phyloP scores from a whole-genome alignment of 2,113 vertebrate genomes.

The zebrafish (Danio rerio) region DNA sequence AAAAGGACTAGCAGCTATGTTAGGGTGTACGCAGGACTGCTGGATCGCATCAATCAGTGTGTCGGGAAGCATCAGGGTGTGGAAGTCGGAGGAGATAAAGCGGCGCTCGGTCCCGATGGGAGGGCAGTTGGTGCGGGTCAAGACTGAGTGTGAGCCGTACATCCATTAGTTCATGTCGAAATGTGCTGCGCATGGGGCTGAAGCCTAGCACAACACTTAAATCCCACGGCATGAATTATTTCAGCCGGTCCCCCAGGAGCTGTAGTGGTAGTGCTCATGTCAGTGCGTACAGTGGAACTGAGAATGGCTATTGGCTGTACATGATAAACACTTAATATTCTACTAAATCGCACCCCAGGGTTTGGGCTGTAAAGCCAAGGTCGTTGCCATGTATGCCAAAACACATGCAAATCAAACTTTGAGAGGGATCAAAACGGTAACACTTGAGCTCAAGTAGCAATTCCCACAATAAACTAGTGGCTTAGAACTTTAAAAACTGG shows the following conservation, averaged over 20 bases:
- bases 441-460: no score
- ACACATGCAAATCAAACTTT: not conserved
- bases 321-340: conserved; percentile 21
- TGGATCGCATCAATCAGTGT: not conserved
- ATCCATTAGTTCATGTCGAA: conserved; percentile 44
- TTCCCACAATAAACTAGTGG: no score
- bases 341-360: not conserved
- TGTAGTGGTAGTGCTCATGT: not conserved
- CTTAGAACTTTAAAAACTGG: no score
- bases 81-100: not conserved
- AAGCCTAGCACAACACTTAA: conserved; percentile 28
- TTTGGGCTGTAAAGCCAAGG: not conserved
- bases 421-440: not conserved
- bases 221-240: conserved; percentile 13
- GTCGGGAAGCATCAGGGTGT: not conserved
- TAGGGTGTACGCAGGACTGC: not conserved
- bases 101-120: not conserved
- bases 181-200: conserved; percentile 13
- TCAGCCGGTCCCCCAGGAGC: not conserved
- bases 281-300: not conserved
- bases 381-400: not conserved
- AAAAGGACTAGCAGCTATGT: conserved; percentile 10
- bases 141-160: conserved; percentile 24
- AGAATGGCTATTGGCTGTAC: not conserved
- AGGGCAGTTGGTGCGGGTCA: conserved; percentile 28